Evolutionary conservation across 2,888 invertebrate species (phyloP).

Genomic region (Tetranychus truncatus): DNA sequence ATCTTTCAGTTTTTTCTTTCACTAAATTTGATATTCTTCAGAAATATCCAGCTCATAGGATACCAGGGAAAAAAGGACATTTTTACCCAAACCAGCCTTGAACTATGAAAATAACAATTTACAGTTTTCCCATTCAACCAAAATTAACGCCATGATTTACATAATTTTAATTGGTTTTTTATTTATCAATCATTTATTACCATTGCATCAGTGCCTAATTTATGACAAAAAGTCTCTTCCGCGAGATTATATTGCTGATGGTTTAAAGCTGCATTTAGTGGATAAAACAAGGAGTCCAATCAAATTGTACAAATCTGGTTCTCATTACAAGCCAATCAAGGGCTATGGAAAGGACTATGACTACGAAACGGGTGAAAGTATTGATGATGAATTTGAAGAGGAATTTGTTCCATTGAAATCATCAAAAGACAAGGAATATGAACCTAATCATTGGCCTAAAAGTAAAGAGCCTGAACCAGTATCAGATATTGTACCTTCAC

Average conservation of each 20-base stretch:
- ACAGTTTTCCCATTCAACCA: background rate
- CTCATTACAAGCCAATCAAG: background rate
- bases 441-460: background rate
- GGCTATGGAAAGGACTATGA: background rate
- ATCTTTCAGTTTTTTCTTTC: too few relatives aligned
- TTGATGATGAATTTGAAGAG: background rate
- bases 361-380: background rate
- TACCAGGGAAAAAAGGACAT: background rate
- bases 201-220: background rate
- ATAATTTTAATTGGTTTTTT: background rate
- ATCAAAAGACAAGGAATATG: background rate
- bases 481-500: too few relatives aligned
- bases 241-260: background rate
- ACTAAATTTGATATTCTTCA: too few relatives aligned
- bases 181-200: background rate
- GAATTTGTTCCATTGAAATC: background rate
- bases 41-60: too few relatives aligned
- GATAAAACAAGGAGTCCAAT: background rate
- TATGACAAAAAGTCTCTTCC: constrained; percentile 3
- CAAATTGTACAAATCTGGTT: background rate
- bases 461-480: too few relatives aligned
- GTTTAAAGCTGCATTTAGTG: background rate
- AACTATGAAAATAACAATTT: background rate
- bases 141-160: background rate
- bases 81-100: background rate